Evolutionary conservation across 2,113 vertebrate species (phyloP), one percentile per base, ranked within the genome.

Genomic region (Rana temporaria): DNA sequence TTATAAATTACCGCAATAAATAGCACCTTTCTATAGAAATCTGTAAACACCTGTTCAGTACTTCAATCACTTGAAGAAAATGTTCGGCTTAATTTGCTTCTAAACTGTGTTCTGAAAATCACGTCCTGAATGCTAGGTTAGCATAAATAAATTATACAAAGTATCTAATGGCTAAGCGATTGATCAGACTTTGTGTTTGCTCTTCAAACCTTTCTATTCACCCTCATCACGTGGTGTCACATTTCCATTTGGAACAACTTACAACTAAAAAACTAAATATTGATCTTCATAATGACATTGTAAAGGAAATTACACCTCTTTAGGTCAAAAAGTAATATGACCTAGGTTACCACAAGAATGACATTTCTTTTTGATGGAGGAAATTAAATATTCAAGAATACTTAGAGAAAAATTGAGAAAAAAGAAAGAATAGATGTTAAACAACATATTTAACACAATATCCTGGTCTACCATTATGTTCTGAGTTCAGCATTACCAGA

Each of bases 71-170:
- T 79, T 68, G 57, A 16, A 53, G 62, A 48, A 66, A 79, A 68
- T 55, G 53, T 67, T 59, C 64, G 56, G 62, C 76, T 55, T 78
- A 67, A 24, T 66, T 78, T 32, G 52, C 55, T 79, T 68, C 77
- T 75, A 75, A 22, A 75, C 56, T 59, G 52, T 57, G 64, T 34
- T 79, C 64, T 59, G 42, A 48, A 79, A 79, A 79, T 79, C 77
- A 79, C 38, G 64, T 67, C 62, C 55, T 68, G 55, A 79, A 79
- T 69, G 77, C 52, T 68, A 24, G 53, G 20, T 59, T 68, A 68
- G 48, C 77, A 79, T 79, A 59, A 79, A 79, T 79, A 79, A 79
- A 79, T 79, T 19, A 69, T 79, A 67, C 64, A 57, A 26, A 32
- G 53, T 30, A 69, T 79, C 34, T 57, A 79, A 68, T 22, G 52